A percentile compares a stretch with the other conserved stretches of the same genome.
Evolutionary conservation across 2,797 vertebrate genomes (phyloP).

Genomic region (Lutjanus argentimaculatus): DNA sequence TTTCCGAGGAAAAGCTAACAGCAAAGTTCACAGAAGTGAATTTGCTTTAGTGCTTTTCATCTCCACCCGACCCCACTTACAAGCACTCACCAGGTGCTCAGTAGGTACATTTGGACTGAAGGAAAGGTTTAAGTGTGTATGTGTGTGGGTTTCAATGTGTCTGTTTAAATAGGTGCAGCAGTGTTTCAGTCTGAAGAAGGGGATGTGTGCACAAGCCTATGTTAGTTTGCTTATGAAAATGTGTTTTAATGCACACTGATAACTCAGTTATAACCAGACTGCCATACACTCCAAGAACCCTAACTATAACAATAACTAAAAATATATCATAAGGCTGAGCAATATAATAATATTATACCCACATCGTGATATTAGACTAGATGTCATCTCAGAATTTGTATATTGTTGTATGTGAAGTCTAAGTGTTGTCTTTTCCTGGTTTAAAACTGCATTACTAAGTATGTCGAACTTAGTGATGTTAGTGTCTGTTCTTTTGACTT

Average conservation of each 20-base stretch:
- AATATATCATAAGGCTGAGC: too few relatives aligned
- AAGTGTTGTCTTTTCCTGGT: too few relatives aligned
- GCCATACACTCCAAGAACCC: too few relatives aligned
- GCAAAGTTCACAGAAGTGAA: slow-evolving; percentile 49
- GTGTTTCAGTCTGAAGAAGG: slow-evolving; percentile 11
- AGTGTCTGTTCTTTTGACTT: too few relatives aligned
- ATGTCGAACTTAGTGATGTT: too few relatives aligned
- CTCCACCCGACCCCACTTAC: slow-evolving; percentile 35
- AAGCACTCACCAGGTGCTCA: slow-evolving; percentile 55
- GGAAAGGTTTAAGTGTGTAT: slow-evolving; percentile 7
- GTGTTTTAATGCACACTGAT: not conserved
- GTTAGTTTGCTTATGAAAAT: not conserved
- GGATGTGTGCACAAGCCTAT: not conserved
- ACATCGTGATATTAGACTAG: too few relatives aligned
- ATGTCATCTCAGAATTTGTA: too few relatives aligned
- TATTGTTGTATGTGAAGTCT: too few relatives aligned
- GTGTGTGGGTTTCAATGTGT: not conserved
- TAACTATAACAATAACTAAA: too few relatives aligned
- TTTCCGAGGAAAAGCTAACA: slow-evolving; percentile 38
- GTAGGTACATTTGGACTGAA: slow-evolving; percentile 12
- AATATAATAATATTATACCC: too few relatives aligned
- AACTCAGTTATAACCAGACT: not conserved
- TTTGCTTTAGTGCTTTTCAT: slow-evolving; percentile 59
- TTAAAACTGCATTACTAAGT: too few relatives aligned
- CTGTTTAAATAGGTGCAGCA: not conserved